phyloP scores from a whole-genome alignment of 1,140 invertebrate species.

The Rhyzopertha dominica region DNA sequence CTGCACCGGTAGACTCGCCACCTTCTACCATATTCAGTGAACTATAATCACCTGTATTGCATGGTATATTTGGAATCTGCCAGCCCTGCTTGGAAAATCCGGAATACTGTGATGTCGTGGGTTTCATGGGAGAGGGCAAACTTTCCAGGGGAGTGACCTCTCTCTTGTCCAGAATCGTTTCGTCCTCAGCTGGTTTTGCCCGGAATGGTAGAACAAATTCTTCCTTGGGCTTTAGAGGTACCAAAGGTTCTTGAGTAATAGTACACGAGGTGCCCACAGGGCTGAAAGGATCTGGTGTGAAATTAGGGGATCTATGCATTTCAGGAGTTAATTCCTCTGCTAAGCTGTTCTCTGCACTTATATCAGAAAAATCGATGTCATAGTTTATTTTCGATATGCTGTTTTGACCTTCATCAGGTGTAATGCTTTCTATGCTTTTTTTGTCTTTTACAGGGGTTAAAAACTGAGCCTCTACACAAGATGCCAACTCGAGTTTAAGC shows the following conservation, averaged over 20 bases:
- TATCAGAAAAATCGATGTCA: constrained; percentile 65
- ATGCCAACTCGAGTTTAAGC: constrained; percentile 34
- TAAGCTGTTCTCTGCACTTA: constrained; percentile 62
- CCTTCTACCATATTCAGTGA: no score
- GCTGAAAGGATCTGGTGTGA: constrained; percentile 43
- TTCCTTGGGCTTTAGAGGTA: constrained; percentile 28
- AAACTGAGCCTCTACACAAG: constrained; percentile 25
- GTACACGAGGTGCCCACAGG: constrained; percentile 33
- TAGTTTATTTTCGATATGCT: constrained; percentile 64
- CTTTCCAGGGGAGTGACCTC: constrained; percentile 53
- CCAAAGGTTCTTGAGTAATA: constrained; percentile 33
- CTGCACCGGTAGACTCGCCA: no score
- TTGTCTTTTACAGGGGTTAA: constrained; percentile 31
- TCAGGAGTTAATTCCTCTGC: constrained; percentile 53
- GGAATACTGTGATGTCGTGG: constrained; percentile 55
- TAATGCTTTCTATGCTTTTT: constrained; percentile 49
- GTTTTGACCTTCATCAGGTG: constrained; percentile 52
- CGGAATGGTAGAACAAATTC: constrained; percentile 46
- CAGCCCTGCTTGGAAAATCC: constrained; percentile 64
- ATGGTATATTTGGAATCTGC: constrained; percentile 67
- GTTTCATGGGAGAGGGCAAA: constrained; percentile 59
- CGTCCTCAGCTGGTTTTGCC: constrained; percentile 44
- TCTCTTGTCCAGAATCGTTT: constrained; percentile 55
- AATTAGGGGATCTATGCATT: constrained; percentile 30
- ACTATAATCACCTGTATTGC: constrained; percentile 60